Conservation (phyloP, 1,140 invertebrate species). For the Hydropsyche tenuis region DNA sequence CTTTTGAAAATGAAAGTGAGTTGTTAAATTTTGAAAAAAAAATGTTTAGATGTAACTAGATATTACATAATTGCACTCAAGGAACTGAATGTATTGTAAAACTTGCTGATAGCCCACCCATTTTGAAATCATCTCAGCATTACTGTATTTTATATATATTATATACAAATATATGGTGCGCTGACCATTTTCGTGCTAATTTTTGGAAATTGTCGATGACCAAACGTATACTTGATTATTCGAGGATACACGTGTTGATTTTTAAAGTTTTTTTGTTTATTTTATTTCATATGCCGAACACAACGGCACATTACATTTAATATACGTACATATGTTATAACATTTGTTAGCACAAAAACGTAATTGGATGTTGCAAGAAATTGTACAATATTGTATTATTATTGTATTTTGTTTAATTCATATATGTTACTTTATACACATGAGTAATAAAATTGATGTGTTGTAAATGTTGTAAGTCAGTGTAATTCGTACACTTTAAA, state of each 20-base stretch:
- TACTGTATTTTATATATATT: too few relatives aligned
- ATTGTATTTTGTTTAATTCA: not conserved
- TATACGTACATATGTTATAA: not conserved
- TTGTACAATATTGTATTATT: not conserved
- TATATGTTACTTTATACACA: constrained; percentile 16
- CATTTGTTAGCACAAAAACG: not conserved
- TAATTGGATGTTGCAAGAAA: not conserved
- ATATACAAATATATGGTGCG: too few relatives aligned
- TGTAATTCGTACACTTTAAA: not conserved
- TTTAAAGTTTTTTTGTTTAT: too few relatives aligned
- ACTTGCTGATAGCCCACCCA: not conserved
- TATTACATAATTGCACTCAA: constrained; percentile 12
- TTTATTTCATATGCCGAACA: too few relatives aligned
- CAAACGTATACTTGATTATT: too few relatives aligned
- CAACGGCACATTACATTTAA: too few relatives aligned
- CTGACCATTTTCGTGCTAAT: too few relatives aligned
- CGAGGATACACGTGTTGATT: too few relatives aligned
- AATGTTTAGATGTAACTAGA: constrained; percentile 4
- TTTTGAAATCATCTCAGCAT: not conserved
- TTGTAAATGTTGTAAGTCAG: not conserved
- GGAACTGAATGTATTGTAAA: not conserved
- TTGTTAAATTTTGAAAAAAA: not conserved
- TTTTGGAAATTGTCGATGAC: too few relatives aligned
- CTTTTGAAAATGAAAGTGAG: not conserved
- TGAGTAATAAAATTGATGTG: not conserved